Evolutionary conservation across 2,888 invertebrate species (phyloP), one percentile per base, ranked within the genome.

Genomic region (Himalopsyche tibetana): DNA sequence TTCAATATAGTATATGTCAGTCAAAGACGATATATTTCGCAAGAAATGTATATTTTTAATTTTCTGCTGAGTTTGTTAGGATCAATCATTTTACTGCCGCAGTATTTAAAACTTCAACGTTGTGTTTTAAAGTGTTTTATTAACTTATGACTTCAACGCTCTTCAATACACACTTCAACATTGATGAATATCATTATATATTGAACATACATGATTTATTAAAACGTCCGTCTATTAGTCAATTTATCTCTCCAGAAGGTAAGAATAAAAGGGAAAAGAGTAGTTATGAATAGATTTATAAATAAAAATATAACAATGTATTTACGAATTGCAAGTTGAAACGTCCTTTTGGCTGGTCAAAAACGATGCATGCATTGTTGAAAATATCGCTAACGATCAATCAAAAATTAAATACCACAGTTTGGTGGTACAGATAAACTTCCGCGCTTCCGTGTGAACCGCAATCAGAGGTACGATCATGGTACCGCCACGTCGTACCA

Each of bases 381-480:
- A 51, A 15, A 15, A 51, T 15, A 51, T 51, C 15, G 15, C 51
- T 15, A 51, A 51, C 15, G 51, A 51, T 51, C 15, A 51, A 51
- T 51, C 51, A 51, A 51, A 51, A 51, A 51, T 51, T 0, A 12
- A 51, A 15, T 51, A 15, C 63, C 63, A 63, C 63, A 63, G 63
- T 63, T 63, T 19, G 0, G 63, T 19, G 63, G 19, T 9, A 63
- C 11, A 19, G 28, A 63, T 63, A 63, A n/a, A 63, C 19, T n/a
- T 63, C 28, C 19, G 63, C 28, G 63, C 63, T 63, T 63, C 63
- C 63, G 63, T 63, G 63, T 63, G 63, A 63, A 63, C 63, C 28
- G 15, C 63, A 56, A 56, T n/a, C 56, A 63, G 63, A 63, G 63
- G 19, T 19, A 63, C 63, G 63, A 63, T 56, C 5, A 56, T n/a